Evolutionary conservation across 2,888 invertebrate genomes (phyloP), one percentile per base, ranked within the genome.

Genomic region (Ophioninae sp.): DNA sequence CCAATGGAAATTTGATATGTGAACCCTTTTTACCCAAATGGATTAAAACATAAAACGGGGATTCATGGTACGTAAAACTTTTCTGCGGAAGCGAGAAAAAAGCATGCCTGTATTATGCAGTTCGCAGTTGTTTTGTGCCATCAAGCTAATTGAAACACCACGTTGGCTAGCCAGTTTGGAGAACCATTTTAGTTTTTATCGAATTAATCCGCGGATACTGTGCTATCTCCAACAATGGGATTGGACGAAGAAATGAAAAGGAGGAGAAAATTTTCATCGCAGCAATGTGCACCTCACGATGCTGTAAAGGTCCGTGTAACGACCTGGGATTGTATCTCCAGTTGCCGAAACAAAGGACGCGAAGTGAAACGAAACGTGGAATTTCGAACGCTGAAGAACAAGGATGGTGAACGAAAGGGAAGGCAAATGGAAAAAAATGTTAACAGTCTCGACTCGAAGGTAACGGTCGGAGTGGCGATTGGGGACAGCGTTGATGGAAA

Each of bases 401-500:
- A 79, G 68, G 58, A 13, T 30, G 74, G 74, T 2, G 58, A 23
- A 74, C 65, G 51, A 41, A 51, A 37, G 81, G 67, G 56, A 78
- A 69, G 58, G 51, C 56, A 75, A 76, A 39, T 22, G 63, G 72
- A 77, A 73, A 77, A 73, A 79, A 83, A 79, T 77, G 83, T 83
- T 83, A 76, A 76, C 82, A 65, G 63, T 23, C 23, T 51, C 51
- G 63, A 56, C 76, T 73, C 10, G 58, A 67, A 74, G 58, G 73
- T 82, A 82, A 78, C 78, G 79, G 59, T 69, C 64, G 75, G 39
- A 72, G 10, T 51, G 71, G 17, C 58, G 72, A 72, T 79, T 79
- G 79, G 79, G 79, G 72, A 76, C 61, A 82, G 75, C 56, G 71
- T 67, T 79, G 82, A 79, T 83, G 79, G 76, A 83, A 83, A 76